phyloP scores from a whole-genome alignment of 1,140 invertebrate genomes.

The Listronotus bonariensis region DNA sequence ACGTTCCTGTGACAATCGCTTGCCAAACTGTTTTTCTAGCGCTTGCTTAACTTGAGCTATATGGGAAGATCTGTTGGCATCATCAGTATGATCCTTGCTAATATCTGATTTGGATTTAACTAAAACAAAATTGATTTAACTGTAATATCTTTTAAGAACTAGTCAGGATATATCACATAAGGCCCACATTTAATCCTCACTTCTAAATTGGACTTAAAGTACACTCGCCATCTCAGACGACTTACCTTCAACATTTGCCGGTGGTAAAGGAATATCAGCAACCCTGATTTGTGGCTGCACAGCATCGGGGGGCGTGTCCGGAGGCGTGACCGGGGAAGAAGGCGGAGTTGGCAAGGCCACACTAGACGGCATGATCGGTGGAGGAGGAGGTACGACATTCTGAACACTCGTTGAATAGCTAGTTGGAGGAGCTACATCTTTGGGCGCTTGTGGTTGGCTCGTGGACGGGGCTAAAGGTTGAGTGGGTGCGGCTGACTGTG shows the following conservation, averaged over 20 bases:
- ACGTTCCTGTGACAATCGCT: constrained; percentile 34
- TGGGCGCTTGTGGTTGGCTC: constrained; percentile 54
- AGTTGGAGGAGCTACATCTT: constrained; percentile 26
- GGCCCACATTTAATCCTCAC: too few species aligned
- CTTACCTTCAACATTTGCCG: constrained; percentile 16
- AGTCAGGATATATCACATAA: too few species aligned
- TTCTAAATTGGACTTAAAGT: too few species aligned
- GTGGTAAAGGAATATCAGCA: constrained; percentile 35
- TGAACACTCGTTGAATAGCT: constrained; percentile 54
- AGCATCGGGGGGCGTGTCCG: constrained; percentile 42
- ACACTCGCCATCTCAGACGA: too few species aligned
- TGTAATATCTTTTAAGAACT: too few species aligned
- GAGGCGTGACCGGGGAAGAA: constrained; percentile 55
- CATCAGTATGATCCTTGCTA: constrained; percentile 21
- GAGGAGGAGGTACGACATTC: constrained; percentile 49
- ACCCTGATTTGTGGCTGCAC: constrained; percentile 8
- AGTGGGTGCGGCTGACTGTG: constrained; percentile 2
- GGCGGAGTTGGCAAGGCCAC: constrained; percentile 58
- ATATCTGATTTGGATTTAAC: constrained; percentile 16
- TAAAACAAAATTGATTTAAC: neutral
- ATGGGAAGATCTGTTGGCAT: constrained; percentile 20
- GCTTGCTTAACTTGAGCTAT: constrained; percentile 39
- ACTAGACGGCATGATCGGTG: constrained; percentile 45
- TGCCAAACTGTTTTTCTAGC: constrained; percentile 39
- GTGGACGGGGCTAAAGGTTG: constrained; percentile 26